phyloP scores from a whole-genome alignment of 2,888 invertebrate species.

The Seira ritae region DNA sequence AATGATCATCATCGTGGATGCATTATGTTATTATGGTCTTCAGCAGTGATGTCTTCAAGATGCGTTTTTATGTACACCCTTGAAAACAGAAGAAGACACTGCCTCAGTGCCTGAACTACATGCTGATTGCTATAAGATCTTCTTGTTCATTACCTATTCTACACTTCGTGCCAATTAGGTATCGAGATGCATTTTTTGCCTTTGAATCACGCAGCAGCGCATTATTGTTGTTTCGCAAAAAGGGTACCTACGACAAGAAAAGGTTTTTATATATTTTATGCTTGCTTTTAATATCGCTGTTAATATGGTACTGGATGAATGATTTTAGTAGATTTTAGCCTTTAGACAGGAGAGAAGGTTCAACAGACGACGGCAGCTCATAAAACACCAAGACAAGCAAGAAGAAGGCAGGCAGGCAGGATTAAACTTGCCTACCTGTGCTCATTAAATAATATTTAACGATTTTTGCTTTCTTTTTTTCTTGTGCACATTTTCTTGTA shows the following conservation, averaged over 20 bases:
- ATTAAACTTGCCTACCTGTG: background rate
- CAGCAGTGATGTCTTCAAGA: background rate
- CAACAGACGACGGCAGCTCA: background rate
- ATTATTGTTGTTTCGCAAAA: background rate
- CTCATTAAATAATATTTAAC: background rate
- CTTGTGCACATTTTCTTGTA: too few relatives aligned
- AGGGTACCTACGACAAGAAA: background rate
- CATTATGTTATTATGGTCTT: background rate
- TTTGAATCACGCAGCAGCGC: background rate
- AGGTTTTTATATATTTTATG: background rate
- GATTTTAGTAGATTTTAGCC: background rate
- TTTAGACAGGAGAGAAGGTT: background rate
- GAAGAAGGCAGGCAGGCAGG: background rate
- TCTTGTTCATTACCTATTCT: background rate
- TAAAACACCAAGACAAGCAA: background rate
- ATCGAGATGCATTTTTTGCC: background rate
- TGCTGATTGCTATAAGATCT: background rate
- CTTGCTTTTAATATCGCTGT: background rate
- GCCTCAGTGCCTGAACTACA: too few relatives aligned
- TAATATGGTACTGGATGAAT: background rate
- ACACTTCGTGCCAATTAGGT: background rate
- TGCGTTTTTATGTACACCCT: background rate
- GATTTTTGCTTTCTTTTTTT: background rate
- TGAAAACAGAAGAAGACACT: background rate
- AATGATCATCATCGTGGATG: too few relatives aligned